Evolutionary conservation across 2,888 invertebrate species (phyloP).

Genomic region (Miltochrista miniata): DNA sequence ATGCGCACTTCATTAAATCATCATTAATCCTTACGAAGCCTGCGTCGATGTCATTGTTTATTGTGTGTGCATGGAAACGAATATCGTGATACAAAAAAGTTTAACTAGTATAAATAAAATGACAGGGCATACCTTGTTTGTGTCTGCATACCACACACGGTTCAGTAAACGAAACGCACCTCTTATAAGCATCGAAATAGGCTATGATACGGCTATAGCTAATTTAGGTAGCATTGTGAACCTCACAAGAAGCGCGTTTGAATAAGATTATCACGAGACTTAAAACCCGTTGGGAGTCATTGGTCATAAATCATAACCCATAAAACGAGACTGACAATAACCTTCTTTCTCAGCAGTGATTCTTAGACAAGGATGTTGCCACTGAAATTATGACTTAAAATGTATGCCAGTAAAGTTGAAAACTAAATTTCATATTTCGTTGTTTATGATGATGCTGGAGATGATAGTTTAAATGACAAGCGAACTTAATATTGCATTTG

Average conservation of each 20-base stretch:
- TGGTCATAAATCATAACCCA: slow-evolving; percentile 83
- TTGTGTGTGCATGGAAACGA: slow-evolving; percentile 48
- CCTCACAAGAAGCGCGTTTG: slow-evolving; percentile 74
- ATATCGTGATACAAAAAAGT: slow-evolving; percentile 51
- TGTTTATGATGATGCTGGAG: slow-evolving; percentile 54
- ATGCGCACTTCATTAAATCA: slow-evolving; percentile 55
- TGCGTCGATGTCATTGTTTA: slow-evolving; percentile 45
- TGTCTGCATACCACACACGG: slow-evolving; percentile 64
- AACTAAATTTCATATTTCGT: slow-evolving; percentile 22
- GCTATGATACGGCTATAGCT: slow-evolving; percentile 73
- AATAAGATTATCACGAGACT: slow-evolving; percentile 79
- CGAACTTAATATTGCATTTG: slow-evolving; percentile 82
- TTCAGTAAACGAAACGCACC: slow-evolving; percentile 45
- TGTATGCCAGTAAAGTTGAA: not conserved
- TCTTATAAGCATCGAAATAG: slow-evolving; percentile 60
- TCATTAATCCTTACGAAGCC: slow-evolving; percentile 57
- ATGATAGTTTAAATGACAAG: slow-evolving; percentile 81
- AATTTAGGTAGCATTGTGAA: slow-evolving; percentile 83
- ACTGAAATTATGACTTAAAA: slow-evolving; percentile 40
- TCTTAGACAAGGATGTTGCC: slow-evolving; percentile 53
- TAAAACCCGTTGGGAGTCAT: slow-evolving; percentile 82
- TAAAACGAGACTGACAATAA: slow-evolving; percentile 81
- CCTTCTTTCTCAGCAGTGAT: slow-evolving; percentile 69
- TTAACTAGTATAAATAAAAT: slow-evolving; percentile 51
- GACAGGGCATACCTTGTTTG: slow-evolving; percentile 62